Conservation (phyloP, 2,888 invertebrate species). For the Ectropis crepuscularia region DNA sequence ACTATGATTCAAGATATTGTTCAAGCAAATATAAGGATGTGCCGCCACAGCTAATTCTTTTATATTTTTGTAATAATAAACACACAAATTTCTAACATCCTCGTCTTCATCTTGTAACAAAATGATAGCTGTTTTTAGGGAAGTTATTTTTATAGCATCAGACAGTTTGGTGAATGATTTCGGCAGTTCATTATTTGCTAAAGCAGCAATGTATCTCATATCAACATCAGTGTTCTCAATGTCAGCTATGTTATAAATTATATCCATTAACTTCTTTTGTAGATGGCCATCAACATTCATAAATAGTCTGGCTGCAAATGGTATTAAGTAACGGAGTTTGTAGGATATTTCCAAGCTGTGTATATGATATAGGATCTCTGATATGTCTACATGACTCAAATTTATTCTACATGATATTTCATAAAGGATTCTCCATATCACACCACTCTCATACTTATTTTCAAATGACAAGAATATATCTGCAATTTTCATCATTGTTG, state of each 20-base stretch:
- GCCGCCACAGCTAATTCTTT: slow-evolving; percentile 39
- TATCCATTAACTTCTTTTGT: slow-evolving; percentile 50
- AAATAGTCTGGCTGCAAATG: slow-evolving; percentile 60
- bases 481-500: slow-evolving; percentile 49
- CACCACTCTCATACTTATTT: slow-evolving; percentile 50
- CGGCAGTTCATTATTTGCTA: slow-evolving; percentile 71
- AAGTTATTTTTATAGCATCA: slow-evolving; percentile 60
- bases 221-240: slow-evolving; percentile 66
- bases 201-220: slow-evolving; percentile 68
- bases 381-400: slow-evolving; percentile 44
- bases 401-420: slow-evolving; percentile 56
- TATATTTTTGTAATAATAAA: slow-evolving; percentile 61
- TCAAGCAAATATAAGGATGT: slow-evolving; percentile 68
- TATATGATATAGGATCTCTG: slow-evolving; percentile 45
- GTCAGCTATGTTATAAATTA: slow-evolving; percentile 59
- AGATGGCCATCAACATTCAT: slow-evolving; percentile 36
- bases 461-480: slow-evolving; percentile 53
- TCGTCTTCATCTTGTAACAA: slow-evolving; percentile 84
- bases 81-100: slow-evolving; percentile 73
- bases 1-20: slow-evolving; percentile 54
- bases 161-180: slow-evolving; percentile 50
- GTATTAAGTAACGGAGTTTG: slow-evolving; percentile 65
- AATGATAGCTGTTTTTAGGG: slow-evolving; percentile 69
- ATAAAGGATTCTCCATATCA: slow-evolving; percentile 67
- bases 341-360: slow-evolving; percentile 48